Evolutionary conservation across 1,140 invertebrate genomes (phyloP), one percentile per base, ranked within the genome.

Genomic region (Ridgeia piscesae): DNA sequence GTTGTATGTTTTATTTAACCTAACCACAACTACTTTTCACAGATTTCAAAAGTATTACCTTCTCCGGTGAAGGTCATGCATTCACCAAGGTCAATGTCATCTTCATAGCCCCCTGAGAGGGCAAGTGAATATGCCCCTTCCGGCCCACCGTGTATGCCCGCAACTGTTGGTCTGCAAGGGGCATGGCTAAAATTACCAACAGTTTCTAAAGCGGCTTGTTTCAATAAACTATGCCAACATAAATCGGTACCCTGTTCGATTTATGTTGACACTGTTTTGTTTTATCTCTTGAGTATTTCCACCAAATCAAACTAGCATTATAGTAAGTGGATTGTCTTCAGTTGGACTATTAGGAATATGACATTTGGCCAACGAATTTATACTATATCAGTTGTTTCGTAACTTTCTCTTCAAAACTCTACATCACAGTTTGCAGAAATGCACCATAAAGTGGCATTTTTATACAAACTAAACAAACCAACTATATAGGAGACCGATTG

Each of bases 61-160:
- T 95, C 95, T 92, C 95, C 95, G 34, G 95, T 96, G 93, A 96
- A 96, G 14, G 95, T 96, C 93, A 96, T 96, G 91, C 94, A 95
- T 31, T 95, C 95, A 35, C 95, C 95, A 50, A 95, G 92, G 92
- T 96, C 95, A 35, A 96, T 93, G 93, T 96, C 95, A 93, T 96
- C 95, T 91, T 95, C 95, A 93, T 96, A 96, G 0, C 95, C 95
- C 11, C 95, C 95, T 34, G 95, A 95, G 42, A 96, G 92, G 42
- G 95, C 95, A 27, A 96, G 94, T 33, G 95, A 96, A 91, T 95
- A 96, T 14, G 95, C 95, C 17, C 96, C 96, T 14, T 95, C 94
- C 88, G 93, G 92, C 89, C 95, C 95, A 2, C 93, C 94, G 93
- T 96, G 96, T 42, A 96, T 96, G 33, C 96, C 96, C 88, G 96